phyloP scores from a whole-genome alignment of 1,140 invertebrate genomes.

The Lordiphosa mommai region DNA sequence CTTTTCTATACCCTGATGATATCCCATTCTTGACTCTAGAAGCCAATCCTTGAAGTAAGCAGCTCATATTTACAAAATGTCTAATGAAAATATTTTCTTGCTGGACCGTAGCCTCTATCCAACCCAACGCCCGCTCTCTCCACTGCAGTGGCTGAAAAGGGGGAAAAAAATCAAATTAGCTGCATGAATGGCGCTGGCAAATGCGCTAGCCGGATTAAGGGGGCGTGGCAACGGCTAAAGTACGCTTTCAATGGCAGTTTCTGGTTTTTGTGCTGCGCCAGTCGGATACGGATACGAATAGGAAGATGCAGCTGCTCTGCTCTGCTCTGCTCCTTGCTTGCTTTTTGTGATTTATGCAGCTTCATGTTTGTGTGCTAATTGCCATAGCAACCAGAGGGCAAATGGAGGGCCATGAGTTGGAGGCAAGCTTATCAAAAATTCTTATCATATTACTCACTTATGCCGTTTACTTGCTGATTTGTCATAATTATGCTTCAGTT shows the following conservation, averaged over 20 bases:
- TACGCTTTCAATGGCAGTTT: constrained; percentile 17
- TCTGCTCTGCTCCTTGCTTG: constrained; percentile 5
- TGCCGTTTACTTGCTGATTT: constrained; percentile 52
- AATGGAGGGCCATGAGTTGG: background rate
- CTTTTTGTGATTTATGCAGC: constrained; percentile 53
- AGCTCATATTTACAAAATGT: constrained; percentile 75
- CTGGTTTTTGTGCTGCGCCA: background rate
- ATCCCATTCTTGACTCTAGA: background rate
- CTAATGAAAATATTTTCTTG: constrained; percentile 73
- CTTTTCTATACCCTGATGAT: background rate
- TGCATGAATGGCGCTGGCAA: constrained; percentile 66
- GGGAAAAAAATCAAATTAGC: constrained; percentile 66
- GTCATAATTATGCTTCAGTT: constrained; percentile 52
- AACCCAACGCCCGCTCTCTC: too few relatives aligned
- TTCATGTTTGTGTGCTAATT: constrained; percentile 68
- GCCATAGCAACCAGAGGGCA: constrained; percentile 8
- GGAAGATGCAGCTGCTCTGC: constrained; percentile 12
- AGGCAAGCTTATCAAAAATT: constrained; percentile 33
- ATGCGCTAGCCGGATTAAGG: constrained; percentile 60
- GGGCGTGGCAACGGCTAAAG: constrained; percentile 17
- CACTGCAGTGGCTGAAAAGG: background rate
- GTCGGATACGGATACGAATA: background rate
- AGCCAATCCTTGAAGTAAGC: constrained; percentile 29
- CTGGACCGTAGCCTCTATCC: background rate
- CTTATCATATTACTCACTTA: constrained; percentile 58